Conservation (phyloP, 2,113 vertebrate genomes). For the Saccopteryx bilineata region DNA sequence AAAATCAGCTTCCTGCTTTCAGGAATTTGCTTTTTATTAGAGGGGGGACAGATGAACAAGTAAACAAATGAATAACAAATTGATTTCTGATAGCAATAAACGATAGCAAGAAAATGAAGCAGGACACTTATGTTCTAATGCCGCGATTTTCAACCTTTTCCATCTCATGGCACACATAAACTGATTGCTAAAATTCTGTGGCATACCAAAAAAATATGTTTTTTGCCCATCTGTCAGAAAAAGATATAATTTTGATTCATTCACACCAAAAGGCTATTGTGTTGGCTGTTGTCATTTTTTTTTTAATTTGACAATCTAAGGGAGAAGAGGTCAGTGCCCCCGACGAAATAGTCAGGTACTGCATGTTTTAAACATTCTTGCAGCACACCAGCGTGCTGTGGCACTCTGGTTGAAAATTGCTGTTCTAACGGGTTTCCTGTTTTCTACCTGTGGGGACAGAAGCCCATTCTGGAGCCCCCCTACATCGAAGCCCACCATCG, state of each 20-base stretch:
- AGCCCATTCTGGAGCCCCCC: conserved; percentile 93
- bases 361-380: too few relatives aligned
- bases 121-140: conserved; percentile 26
- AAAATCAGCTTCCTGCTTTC: neutral
- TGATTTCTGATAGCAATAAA: neutral
- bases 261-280: neutral
- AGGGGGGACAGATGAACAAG: neutral
- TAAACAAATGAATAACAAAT: neutral
- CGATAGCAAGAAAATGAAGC: neutral
- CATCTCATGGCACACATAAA: too few relatives aligned
- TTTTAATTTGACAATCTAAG: too few relatives aligned
- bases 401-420: neutral
- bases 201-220: neutral
- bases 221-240: neutral
- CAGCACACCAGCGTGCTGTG: too few relatives aligned
- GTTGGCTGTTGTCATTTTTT: neutral
- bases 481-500: conserved; percentile 94
- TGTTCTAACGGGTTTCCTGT: conserved; percentile 62
- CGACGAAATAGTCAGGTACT: too few relatives aligned
- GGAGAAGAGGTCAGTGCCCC: too few relatives aligned
- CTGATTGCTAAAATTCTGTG: too few relatives aligned
- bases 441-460: conserved; percentile 87
- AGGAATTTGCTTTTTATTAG: neutral
- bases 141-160: too few relatives aligned
- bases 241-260: neutral